phyloP scores from a whole-genome alignment of 2,113 vertebrate genomes.

The Dryoscopus gambensis region DNA sequence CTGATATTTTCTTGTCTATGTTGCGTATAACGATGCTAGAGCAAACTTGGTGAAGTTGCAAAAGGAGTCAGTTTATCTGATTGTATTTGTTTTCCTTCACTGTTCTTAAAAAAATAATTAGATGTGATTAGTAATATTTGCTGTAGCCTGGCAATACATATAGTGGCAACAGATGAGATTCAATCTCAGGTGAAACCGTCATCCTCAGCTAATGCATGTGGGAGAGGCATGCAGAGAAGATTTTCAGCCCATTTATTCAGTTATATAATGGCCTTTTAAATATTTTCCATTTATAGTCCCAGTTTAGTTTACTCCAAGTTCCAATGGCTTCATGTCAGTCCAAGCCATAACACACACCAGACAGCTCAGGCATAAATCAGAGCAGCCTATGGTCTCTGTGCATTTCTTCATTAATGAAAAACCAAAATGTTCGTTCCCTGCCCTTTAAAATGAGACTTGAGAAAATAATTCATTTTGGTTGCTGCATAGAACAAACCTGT shows the following conservation, averaged over 20 bases:
- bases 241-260: neutral
- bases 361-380: neutral
- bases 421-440: neutral
- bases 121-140: conserved; percentile 3
- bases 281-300: neutral
- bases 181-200: neutral
- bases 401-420: neutral
- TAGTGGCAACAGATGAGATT: neutral
- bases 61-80: neutral
- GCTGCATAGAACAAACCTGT: neutral
- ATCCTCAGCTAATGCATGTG: neutral
- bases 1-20: neutral
- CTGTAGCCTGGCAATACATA: neutral
- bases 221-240: neutral
- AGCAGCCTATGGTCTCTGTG: neutral
- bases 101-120: neutral
- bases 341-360: neutral
- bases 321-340: neutral
- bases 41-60: neutral
- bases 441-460: neutral
- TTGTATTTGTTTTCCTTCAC: neutral
- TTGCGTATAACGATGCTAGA: neutral
- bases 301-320: neutral
- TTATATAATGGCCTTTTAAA: conserved; percentile 12
- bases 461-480: neutral